These are phyloP conservation scores for Tetragonula carbonaria DNA, from an alignment of 2,888 invertebrate species.

Conservation along the genomic window DNA sequence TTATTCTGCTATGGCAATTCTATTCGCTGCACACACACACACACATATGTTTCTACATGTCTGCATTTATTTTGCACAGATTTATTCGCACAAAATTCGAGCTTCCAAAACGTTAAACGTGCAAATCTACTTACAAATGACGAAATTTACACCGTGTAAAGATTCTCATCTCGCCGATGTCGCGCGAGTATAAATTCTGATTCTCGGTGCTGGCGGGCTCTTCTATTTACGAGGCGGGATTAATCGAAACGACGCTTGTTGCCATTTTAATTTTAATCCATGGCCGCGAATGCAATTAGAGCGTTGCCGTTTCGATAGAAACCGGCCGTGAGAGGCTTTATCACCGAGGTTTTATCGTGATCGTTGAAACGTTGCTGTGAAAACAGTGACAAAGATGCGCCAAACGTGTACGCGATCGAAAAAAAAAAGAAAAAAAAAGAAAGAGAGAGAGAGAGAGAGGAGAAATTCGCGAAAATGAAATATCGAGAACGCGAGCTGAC, in stretches of 20 bases:
- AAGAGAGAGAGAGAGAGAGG: not conserved
- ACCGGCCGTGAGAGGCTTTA: slow-evolving; percentile 6
- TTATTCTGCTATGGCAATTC: no score
- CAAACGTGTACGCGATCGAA: not conserved
- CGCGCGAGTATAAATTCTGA: slow-evolving; percentile 3
- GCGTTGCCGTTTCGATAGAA: slow-evolving; percentile 10
- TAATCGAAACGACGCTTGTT: slow-evolving; percentile 40
- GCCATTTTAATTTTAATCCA: slow-evolving; percentile 1
- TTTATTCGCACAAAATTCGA: no score
- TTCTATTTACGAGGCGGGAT: slow-evolving; percentile 24
- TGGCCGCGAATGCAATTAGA: slow-evolving; percentile 35
- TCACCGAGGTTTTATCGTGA: slow-evolving; percentile 30
- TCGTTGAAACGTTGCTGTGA: slow-evolving; percentile 23
- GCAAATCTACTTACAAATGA: no score
- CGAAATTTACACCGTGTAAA: not conserved
- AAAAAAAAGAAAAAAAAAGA: not conserved
- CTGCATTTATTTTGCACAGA: no score
- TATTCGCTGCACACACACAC: no score
- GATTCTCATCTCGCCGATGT: not conserved
- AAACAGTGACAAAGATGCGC: slow-evolving; percentile 34
- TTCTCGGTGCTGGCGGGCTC: not conserved
- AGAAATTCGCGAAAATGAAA: slow-evolving; percentile 14
- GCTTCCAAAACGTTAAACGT: no score
- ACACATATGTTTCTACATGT: no score
- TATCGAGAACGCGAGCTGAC: slow-evolving; percentile 8